Evolutionary conservation across 2,888 invertebrate genomes (phyloP), one percentile per base, ranked within the genome.

Genomic region (Eilema depressum): DNA sequence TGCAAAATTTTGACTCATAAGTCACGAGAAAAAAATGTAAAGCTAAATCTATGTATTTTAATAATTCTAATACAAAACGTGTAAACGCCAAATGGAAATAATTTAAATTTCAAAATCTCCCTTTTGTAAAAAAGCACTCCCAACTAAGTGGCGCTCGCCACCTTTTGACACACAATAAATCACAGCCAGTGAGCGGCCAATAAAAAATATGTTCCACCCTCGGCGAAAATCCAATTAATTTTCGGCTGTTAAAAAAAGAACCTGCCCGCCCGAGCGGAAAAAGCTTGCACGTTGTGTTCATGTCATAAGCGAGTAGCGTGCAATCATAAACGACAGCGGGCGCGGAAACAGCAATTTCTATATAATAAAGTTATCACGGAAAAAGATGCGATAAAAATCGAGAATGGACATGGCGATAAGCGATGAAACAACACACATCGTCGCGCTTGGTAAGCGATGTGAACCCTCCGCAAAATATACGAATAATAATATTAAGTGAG

Each of bases 181-280:
- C 95, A 95, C 91, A 90, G 90, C 91, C 89, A 53, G 91, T 91
- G 93, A 93, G 92, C 93, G 93, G 92, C 93, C 92, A 94, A 94
- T 94, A 95, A 94, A 95, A 94, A 94, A 95, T 94, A 93, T 94
- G 94, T 94, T 94, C 91, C 93, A 93, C 94, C 95, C 95, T 93
- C 95, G 91, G 92, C 92, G 94, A 93, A 95, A 94, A 95, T 94
- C 94, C 95, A 95, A 95, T 95, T 95, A 95, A 95, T 95, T 95
- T 95, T 94, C 93, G 93, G 91, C 90, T 89, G 91, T 91, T 91
- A 93, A 94, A 95, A 92, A 94, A 95, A 92, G 92, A 92, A 89
- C 91, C 89, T 87, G 91, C 89, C 84, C 92, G 88, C 88, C 91
- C 91, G 89, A 92, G 91, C 91, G 92, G 92, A 90, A 92, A 93